Evolutionary conservation across 2,113 vertebrate genomes (phyloP).

Genomic region (Lathamus discolor): DNA sequence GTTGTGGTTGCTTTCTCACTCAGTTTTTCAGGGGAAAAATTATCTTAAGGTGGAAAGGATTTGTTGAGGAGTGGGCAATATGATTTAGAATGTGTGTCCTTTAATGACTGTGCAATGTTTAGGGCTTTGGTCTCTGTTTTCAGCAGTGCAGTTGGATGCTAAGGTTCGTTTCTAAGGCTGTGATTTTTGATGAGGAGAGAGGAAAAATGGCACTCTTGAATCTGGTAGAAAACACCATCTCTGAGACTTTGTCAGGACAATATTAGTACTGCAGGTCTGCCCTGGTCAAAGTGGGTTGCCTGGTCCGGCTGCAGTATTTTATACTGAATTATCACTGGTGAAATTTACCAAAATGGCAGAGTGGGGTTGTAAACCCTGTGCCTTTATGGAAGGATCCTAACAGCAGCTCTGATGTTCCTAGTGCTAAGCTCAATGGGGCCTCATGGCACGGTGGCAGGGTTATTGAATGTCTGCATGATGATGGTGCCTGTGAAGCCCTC

Average conservation of each 20-base stretch:
- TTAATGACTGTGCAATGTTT: background rate
- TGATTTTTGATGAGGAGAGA: background rate
- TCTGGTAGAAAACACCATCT: background rate
- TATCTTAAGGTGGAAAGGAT: background rate
- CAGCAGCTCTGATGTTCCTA: background rate
- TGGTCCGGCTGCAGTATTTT: background rate
- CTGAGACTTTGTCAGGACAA: background rate
- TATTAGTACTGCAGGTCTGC: background rate
- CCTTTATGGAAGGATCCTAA: background rate
- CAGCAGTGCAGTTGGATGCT: background rate
- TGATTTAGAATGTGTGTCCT: background rate
- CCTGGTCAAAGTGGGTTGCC: background rate
- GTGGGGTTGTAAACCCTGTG: background rate
- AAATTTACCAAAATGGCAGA: background rate
- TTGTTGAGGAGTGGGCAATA: background rate
- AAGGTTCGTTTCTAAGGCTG: background rate
- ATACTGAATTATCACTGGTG: background rate
- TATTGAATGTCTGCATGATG: background rate
- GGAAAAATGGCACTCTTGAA: background rate
- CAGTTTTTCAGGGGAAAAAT: background rate
- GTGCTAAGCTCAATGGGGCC: background rate
- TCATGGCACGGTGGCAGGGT: rapidly evolving
- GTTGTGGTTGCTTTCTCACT: background rate
- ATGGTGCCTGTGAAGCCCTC: background rate
- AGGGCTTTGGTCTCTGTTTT: background rate